Base-by-base conservation (phyloP, 2,113 vertebrate species). In the Oreochromis tanganicae region DNA sequence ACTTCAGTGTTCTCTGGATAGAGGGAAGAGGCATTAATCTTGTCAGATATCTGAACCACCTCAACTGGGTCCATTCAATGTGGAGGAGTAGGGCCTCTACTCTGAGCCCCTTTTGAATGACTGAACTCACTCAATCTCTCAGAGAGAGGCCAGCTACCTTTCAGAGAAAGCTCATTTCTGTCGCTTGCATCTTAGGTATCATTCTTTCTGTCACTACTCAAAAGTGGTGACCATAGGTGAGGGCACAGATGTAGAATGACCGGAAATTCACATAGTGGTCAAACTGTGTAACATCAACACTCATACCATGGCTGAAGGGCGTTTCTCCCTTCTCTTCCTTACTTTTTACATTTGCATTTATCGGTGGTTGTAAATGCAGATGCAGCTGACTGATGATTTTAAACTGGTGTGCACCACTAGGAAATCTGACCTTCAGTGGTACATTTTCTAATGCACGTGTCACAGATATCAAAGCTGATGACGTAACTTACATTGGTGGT, bases 401-500 rank as follows among this genome's bases (percentile, higher is more conserved):
- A n/a, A 13, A 50, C 43, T 4, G 46, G 21, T 14, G 21, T 17
- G 16, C 24, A 50, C 43, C 43, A 13, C 43, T 50, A 50, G 24
- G 27, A 75, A 75, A 12, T 50, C 43, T 48, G 71, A 17, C 71
- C 24, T 19, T 41, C 36, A 68, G n/a, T 41, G 4, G n/a, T 21
- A 71, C n/a, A 71, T 71, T 71, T 56, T 78, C 46, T 12, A 52
- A 32, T 52, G 27, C 41, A 48, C 1, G 4, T 34, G 27, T 78
- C 56, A 82, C 7, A 63, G 3, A 48, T 61, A 63, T 52, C 29
- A 36, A 61, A 34, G 4, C 14, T 4, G 24, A 85, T 19, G 3
- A 6, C 8, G 41, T 32, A 17, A 97, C 99, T 98, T 91, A 99
- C 99, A 97, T 92, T 43, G 98, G 97, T 82, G 96, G 97, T 11